Evolutionary conservation across 2,113 vertebrate species (phyloP).

Genomic region (Salvelinus namaycush): DNA sequence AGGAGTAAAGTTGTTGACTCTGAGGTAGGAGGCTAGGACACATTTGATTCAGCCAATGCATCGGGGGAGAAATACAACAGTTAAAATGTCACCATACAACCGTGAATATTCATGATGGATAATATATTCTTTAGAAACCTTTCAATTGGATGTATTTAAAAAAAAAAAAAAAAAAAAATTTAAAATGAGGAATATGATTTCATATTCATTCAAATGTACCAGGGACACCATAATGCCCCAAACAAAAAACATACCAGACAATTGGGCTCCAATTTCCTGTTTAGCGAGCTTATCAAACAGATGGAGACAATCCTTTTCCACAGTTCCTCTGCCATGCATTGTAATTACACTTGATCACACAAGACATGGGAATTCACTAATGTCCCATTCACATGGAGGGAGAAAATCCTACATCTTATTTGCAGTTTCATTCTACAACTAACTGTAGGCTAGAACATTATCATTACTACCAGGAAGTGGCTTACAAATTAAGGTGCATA

Average conservation of each 20-base stretch:
- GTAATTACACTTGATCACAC: not conserved
- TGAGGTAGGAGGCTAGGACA: too few relatives aligned
- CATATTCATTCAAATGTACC: not conserved
- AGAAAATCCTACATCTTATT: not conserved
- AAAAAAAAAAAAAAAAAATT: too few relatives aligned
- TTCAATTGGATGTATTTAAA: not conserved
- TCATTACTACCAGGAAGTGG: too few relatives aligned
- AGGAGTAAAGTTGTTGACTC: too few relatives aligned
- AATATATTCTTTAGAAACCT: not conserved
- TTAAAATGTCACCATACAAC: too few relatives aligned
- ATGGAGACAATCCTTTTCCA: not conserved
- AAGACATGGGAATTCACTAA: not conserved
- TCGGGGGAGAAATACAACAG: too few relatives aligned
- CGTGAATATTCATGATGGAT: not conserved
- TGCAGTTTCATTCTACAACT: too few relatives aligned
- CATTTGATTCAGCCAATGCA: too few relatives aligned
- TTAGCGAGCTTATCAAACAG: not conserved
- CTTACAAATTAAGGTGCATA: not conserved
- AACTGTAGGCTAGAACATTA: too few relatives aligned
- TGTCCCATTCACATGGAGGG: not conserved
- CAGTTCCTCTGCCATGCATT: not conserved
- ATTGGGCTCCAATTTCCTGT: constrained; percentile 6
- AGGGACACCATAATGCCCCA: not conserved
- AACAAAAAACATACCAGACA: not conserved
- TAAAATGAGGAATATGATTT: too few relatives aligned